These are phyloP conservation scores for Chaunax sp. DNA, from an alignment of 2,797 vertebrate species.

Conservation along the genomic window DNA sequence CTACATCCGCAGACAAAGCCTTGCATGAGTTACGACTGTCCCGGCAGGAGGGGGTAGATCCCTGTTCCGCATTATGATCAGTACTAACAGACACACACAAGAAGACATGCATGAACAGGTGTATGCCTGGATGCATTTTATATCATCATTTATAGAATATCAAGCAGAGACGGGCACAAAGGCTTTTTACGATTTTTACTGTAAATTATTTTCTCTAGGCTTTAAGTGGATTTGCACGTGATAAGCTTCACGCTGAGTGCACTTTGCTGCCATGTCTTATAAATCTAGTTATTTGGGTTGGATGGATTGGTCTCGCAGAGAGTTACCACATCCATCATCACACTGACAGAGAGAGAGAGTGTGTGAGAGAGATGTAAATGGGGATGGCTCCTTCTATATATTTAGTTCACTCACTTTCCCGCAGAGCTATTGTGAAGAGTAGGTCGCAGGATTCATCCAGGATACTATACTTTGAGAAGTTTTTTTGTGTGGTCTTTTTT, in stretches of 20 bases:
- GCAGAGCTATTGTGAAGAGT: conserved; percentile 39
- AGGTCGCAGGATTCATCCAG: conserved; percentile 29
- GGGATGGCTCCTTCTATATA: conserved; percentile 19
- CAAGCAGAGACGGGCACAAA: background rate
- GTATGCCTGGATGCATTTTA: background rate
- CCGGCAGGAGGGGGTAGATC: conserved; percentile 26
- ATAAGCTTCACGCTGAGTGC: conserved; percentile 30
- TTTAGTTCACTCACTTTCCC: conserved; percentile 46
- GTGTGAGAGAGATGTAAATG: background rate
- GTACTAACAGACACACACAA: conserved; percentile 22
- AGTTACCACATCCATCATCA: conserved; percentile 69
- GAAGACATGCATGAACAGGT: background rate
- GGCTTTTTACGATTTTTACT: conserved; percentile 19
- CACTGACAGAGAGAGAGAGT: conserved; percentile 20
- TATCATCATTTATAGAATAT: background rate
- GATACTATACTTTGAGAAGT: conserved; percentile 8
- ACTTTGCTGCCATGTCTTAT: conserved; percentile 32
- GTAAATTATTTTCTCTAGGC: conserved; percentile 16
- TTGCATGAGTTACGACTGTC: conserved; percentile 43
- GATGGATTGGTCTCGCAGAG: conserved; percentile 59
- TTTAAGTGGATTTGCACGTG: conserved; percentile 32
- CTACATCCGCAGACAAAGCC: conserved; percentile 23
- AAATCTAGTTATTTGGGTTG: conserved; percentile 61
- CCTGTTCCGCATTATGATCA: conserved; percentile 42
- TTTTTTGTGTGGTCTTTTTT: too few species aligned